Base-by-base conservation (phyloP, 2,888 invertebrate species). In the Ichneumon xanthorius region DNA sequence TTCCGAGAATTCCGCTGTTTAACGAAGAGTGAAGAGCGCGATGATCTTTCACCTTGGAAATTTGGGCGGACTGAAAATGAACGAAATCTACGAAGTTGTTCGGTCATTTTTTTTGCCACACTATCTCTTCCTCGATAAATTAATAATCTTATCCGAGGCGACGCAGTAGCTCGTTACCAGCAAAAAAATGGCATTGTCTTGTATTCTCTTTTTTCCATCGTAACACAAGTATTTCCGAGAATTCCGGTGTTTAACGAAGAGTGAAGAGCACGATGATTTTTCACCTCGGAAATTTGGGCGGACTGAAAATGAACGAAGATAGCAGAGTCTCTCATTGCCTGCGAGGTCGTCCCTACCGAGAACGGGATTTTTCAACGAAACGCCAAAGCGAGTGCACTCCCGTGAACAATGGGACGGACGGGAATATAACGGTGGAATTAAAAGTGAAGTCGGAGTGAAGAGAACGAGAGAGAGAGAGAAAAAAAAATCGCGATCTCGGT, bases 361-460 rank as follows among this genome's bases (percentile, higher is more conserved):
- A 75, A 50, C 40, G 6, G 6, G 45, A 40, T 58, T 61, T 84
- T 40, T 33, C 33, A 16, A 26, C 73, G 72, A 72, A 70, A 67
- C 26, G 37, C 48, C 50, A 61, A 67, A 77, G 37, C 40, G 72
- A 67, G 19, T 55, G 40, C 16, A 30, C n/a, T 33, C 40, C 58
- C 37, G 58, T 22, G 50, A 79, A 79, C 67, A 79, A 83, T 37
- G 45, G 14, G 19, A 50, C 16, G 14, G 33, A n/a, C 6, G 40
- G 63, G 26, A 79, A 67, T 70, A 79, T 40, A 61, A 68, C 67
- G 67, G 33, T 67, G 70, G 16, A 70, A 79, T 73, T 83, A 75
- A 83, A 83, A 75, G 63, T 73, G 70, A 79, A 79, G 22, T 22
- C 48, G 53, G 19, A 53, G n/a, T 7, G 37, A 30, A 16, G 3